Evolutionary conservation across 2,888 invertebrate genomes (phyloP).

Genomic region (Cataglyphis rosenhaueri): DNA sequence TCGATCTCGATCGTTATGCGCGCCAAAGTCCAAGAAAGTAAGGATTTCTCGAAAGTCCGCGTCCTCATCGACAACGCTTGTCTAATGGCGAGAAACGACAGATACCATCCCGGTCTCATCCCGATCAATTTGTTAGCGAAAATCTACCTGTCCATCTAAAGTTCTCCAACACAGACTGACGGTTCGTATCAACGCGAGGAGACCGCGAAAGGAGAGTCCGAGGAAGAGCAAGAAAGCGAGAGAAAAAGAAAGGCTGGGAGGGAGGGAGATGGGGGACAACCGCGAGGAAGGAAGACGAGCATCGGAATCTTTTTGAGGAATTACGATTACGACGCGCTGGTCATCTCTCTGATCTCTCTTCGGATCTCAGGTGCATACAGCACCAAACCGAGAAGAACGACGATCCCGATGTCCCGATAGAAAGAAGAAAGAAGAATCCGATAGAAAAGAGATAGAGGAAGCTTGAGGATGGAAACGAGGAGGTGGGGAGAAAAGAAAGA

Average conservation of each 20-base stretch:
- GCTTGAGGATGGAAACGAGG: slow-evolving; percentile 11
- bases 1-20: slow-evolving; percentile 33
- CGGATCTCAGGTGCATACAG: slow-evolving; percentile 53
- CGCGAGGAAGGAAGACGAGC: slow-evolving; percentile 35
- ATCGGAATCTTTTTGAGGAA: slow-evolving; percentile 63
- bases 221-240: neutral
- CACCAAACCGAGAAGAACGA: slow-evolving; percentile 38
- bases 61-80: slow-evolving; percentile 14
- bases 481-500: slow-evolving; percentile 47
- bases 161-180: slow-evolving; percentile 35
- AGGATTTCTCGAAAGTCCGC: slow-evolving; percentile 15
- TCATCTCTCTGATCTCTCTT: slow-evolving; percentile 60
- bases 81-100: slow-evolving; percentile 16
- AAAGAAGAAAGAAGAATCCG: slow-evolving; percentile 17
- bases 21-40: slow-evolving; percentile 25
- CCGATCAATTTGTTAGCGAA: slow-evolving; percentile 69
- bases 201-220: slow-evolving; percentile 20
- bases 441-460: slow-evolving; percentile 37
- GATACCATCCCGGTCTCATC: slow-evolving; percentile 58
- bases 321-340: slow-evolving; percentile 61
- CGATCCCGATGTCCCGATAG: slow-evolving; percentile 13
- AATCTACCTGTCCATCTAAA: slow-evolving; percentile 65
- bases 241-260: neutral
- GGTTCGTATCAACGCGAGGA: slow-evolving; percentile 31
- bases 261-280: neutral